phyloP scores from a whole-genome alignment of 2,797 vertebrate species.

The Mus caroli region DNA sequence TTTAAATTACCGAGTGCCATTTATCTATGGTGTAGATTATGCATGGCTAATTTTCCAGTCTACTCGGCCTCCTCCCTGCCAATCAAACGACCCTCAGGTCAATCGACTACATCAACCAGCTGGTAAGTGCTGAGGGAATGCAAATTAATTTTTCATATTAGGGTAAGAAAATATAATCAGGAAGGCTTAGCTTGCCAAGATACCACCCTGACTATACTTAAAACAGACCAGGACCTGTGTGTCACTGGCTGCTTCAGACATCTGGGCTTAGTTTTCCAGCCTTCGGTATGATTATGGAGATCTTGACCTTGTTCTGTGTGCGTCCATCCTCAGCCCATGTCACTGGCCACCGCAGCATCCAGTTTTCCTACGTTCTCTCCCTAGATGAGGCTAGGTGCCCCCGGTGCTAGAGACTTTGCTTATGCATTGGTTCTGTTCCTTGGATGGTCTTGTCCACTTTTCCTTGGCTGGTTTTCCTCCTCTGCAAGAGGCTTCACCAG shows the following conservation, averaged over 20 bases:
- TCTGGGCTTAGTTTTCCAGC: background rate
- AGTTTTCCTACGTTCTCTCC: background rate
- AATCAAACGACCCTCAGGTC: conserved; percentile 58
- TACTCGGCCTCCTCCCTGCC: conserved; percentile 36
- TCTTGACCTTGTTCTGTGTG: background rate
- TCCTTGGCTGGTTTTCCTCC: background rate
- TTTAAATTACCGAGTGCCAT: background rate
- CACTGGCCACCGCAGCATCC: rapidly evolving
- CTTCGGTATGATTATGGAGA: background rate
- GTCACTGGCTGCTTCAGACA: background rate
- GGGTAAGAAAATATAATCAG: conserved; percentile 5
- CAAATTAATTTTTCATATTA: conserved; percentile 65
- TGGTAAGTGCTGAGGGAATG: conserved; percentile 48
- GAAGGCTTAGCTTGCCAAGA: conserved; percentile 2
- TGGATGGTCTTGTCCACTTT: background rate
- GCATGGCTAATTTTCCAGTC: background rate
- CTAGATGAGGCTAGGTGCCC: background rate
- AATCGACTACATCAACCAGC: conserved; percentile 17
- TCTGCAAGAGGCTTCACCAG: background rate
- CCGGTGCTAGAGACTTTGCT: background rate
- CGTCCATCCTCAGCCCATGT: too few species aligned
- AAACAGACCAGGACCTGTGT: background rate
- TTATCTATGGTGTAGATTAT: background rate
- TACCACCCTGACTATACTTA: background rate
- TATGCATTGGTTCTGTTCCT: background rate